Conservation (phyloP, 2,113 vertebrate genomes). For the Haemorhous mexicanus region DNA sequence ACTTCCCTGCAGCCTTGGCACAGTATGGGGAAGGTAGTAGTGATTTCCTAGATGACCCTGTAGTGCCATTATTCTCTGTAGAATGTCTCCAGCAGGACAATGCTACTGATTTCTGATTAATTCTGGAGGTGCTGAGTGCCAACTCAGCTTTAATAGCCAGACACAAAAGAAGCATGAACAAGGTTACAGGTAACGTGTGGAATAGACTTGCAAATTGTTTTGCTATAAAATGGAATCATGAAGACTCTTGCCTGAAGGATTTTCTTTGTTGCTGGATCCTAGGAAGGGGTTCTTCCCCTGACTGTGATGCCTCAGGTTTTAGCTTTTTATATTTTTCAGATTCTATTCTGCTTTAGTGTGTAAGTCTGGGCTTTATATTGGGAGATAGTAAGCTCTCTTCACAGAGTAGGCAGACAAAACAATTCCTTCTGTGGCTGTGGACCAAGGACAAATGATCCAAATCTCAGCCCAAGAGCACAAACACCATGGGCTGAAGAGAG, state of each 20-base stretch:
- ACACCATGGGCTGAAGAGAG: neutral
- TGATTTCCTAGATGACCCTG: neutral
- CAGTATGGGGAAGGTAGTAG: neutral
- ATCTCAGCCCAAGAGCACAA: neutral
- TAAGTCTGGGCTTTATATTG: neutral
- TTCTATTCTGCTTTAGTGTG: neutral
- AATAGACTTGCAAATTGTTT: neutral
- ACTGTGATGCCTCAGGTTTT: neutral
- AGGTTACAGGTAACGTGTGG: neutral
- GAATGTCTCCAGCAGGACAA: neutral
- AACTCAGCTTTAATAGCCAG: neutral
- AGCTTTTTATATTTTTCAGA: neutral
- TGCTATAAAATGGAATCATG: neutral
- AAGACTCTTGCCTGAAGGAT: neutral
- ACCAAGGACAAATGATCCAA: neutral
- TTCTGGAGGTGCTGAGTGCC: neutral
- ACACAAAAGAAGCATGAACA: neutral
- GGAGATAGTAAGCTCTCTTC: neutral
- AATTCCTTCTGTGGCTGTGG: neutral
- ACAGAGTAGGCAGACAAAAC: neutral
- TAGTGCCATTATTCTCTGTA: neutral
- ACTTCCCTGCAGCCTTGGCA: neutral
- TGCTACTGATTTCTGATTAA: neutral
- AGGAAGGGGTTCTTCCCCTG: neutral
- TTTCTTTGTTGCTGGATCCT: neutral